Conservation (phyloP, 2,888 invertebrate genomes). For the Ctena decussata region DNA sequence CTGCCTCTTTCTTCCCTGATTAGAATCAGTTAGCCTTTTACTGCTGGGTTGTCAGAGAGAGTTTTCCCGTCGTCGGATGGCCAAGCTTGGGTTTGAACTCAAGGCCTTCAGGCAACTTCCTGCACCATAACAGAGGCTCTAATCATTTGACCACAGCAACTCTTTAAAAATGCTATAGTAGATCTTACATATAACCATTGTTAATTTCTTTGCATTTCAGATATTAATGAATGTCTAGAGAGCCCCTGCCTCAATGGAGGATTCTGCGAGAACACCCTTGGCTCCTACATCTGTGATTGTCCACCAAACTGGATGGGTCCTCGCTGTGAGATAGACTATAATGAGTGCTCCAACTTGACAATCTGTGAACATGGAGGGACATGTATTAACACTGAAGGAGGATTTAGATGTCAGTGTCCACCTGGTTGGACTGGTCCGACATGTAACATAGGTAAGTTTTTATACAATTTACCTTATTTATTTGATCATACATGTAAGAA, state of each 20-base stretch:
- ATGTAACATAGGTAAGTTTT: conserved; percentile 94
- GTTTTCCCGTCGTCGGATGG: too few relatives aligned
- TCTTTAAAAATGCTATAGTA: too few relatives aligned
- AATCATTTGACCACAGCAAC: too few relatives aligned
- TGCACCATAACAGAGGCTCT: too few relatives aligned
- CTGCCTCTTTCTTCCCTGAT: too few relatives aligned
- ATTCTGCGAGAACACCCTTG: conserved; percentile 91
- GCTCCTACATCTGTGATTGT: conserved; percentile 78
- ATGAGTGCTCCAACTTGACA: not conserved
- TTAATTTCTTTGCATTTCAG: too few relatives aligned
- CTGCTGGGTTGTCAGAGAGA: too few relatives aligned
- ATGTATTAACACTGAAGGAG: conserved; percentile 65
- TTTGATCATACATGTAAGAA: too few relatives aligned
- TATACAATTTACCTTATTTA: not conserved
- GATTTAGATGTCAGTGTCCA: conserved; percentile 98
- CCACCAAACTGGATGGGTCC: conserved; percentile 64
- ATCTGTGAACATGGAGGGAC: conserved; percentile 64
- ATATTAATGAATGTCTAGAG: conserved; percentile 63
- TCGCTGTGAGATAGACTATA: conserved; percentile 60
- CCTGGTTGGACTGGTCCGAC: conserved; percentile 97
- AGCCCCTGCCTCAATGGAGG: conserved; percentile 89
- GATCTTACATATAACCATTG: too few relatives aligned
- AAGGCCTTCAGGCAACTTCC: too few relatives aligned
- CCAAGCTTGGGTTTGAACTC: too few relatives aligned
- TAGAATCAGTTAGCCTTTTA: too few relatives aligned